phyloP scores from a whole-genome alignment of 2,797 vertebrate species.

The Hapalemur alaotrensis region DNA sequence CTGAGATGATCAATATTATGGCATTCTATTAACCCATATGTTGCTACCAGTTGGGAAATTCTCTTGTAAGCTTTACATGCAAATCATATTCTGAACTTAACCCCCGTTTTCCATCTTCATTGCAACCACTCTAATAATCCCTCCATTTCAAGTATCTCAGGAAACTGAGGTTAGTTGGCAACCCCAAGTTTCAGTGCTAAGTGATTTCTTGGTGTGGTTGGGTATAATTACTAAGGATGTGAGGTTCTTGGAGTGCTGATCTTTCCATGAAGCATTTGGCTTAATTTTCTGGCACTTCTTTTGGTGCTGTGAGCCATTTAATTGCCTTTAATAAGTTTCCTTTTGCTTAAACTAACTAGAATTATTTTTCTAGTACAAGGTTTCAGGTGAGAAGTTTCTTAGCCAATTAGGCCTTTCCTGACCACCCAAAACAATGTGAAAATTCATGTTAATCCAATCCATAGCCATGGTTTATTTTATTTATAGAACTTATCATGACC shows the following conservation, averaged over 20 bases:
- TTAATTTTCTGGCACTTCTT: not conserved
- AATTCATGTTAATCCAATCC: not conserved
- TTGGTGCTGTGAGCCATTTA: not conserved
- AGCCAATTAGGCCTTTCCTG: not conserved
- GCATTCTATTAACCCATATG: not conserved
- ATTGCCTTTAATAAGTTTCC: not conserved
- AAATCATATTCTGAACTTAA: not conserved
- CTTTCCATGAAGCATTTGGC: not conserved
- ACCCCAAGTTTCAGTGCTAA: not conserved
- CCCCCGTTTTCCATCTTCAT: not conserved
- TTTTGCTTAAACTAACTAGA: not conserved
- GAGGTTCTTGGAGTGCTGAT: not conserved
- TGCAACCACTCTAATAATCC: not conserved
- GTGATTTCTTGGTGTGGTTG: not conserved
- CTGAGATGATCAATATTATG: not conserved
- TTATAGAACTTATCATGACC: not conserved
- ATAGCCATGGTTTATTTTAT: not conserved
- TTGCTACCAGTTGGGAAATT: not conserved
- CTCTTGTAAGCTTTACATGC: not conserved
- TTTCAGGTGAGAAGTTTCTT: not conserved
- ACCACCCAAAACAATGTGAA: not conserved
- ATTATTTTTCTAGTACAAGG: not conserved
- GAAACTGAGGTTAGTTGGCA: not conserved
- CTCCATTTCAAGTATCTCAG: not conserved
- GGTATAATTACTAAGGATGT: not conserved